Percentiles rank a stretch among this genome's conserved stretches.
Conservation (phyloP, 2,888 invertebrate species). For the Polydrusus tereticollis region DNA sequence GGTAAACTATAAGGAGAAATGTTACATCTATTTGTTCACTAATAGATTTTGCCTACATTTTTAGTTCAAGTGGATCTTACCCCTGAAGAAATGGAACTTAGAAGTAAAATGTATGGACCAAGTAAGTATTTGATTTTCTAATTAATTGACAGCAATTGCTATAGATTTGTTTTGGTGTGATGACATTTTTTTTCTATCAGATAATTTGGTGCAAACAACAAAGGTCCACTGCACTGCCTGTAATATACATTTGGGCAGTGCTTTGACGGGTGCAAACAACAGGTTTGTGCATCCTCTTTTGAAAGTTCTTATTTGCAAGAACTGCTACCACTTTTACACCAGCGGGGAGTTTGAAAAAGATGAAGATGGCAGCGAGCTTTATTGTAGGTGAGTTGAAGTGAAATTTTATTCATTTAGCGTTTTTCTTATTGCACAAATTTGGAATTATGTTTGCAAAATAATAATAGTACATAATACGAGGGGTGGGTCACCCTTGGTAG, state of each 20-base stretch:
- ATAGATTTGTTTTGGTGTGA: too few species aligned
- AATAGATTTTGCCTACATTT: conserved; percentile 40
- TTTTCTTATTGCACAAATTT: too few species aligned
- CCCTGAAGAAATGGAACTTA: conserved; percentile 56
- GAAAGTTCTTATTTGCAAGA: conserved; percentile 78
- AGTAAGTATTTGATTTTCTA: background rate
- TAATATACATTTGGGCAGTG: conserved; percentile 80
- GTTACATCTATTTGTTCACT: background rate
- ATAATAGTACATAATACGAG: too few species aligned
- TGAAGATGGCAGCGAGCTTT: conserved; percentile 85
- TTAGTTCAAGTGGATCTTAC: conserved; percentile 59
- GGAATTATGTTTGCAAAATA: too few species aligned
- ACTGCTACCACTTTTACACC: conserved; percentile 82
- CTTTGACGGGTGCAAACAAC: conserved; percentile 73
- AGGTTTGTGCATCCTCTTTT: conserved; percentile 82
- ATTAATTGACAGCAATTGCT: too few species aligned
- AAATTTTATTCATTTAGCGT: too few species aligned
- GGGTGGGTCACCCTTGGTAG: too few species aligned
- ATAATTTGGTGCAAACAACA: conserved; percentile 69
- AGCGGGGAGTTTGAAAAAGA: conserved; percentile 87
- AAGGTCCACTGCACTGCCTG: conserved; percentile 83
- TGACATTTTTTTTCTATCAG: too few species aligned
- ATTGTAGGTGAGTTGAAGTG: conserved; percentile 70
- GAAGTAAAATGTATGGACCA: conserved; percentile 54
- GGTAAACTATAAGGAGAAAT: conserved; percentile 48